Evolutionary conservation across 2,797 vertebrate species (phyloP).

Genomic region (Arctocebus calabarensis): DNA sequence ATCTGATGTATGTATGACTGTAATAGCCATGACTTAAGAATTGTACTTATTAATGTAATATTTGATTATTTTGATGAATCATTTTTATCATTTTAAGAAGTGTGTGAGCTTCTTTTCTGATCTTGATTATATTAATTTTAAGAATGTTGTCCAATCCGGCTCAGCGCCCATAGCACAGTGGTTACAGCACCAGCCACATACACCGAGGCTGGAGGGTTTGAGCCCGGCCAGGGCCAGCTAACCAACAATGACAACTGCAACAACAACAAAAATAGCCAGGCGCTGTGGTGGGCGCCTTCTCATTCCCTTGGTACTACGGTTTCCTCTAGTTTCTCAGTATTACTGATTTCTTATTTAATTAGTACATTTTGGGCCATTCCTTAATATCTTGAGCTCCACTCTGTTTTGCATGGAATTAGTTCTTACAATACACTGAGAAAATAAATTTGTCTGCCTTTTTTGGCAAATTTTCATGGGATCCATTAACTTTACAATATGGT

Average conservation of each 20-base stretch:
- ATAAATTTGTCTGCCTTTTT: background rate
- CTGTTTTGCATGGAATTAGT: background rate
- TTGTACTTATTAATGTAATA: background rate
- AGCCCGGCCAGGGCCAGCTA: no score
- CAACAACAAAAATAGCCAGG: no score
- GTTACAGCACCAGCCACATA: no score
- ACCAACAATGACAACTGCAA: no score
- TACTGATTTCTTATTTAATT: background rate
- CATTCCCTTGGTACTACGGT: background rate
- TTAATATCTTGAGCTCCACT: background rate
- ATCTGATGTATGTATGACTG: background rate
- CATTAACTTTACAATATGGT: background rate
- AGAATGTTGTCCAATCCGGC: background rate
- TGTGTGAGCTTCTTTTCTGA: background rate
- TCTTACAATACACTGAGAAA: background rate
- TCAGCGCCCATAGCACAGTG: no score
- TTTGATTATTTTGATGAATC: background rate
- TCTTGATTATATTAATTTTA: background rate
- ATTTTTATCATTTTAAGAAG: background rate
- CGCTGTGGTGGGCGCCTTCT: no score
- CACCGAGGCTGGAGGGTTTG: no score
- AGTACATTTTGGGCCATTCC: background rate
- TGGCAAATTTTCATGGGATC: background rate
- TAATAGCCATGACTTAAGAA: background rate
- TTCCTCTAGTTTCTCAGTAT: background rate